These are phyloP conservation scores for Callionymus lyra DNA, from an alignment of 2,113 vertebrate genomes.

Conservation along the genomic window DNA sequence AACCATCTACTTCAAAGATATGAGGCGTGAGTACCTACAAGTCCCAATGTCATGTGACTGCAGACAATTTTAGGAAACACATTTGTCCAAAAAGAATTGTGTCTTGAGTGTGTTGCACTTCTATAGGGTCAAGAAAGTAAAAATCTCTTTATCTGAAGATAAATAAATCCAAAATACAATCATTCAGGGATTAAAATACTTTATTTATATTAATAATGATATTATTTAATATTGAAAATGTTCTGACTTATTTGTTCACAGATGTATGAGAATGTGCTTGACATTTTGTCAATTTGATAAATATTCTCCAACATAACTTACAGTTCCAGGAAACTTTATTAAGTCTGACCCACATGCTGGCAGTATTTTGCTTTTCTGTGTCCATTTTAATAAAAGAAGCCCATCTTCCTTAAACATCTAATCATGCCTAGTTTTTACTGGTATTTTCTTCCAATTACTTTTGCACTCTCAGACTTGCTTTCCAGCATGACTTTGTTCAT, in stretches of 20 bases:
- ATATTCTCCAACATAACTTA: slow-evolving; percentile 19
- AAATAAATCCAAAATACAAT: too few relatives aligned
- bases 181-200: too few relatives aligned
- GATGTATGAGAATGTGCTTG: neutral
- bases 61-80: too few relatives aligned
- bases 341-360: slow-evolving; percentile 27
- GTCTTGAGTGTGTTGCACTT: too few relatives aligned
- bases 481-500: slow-evolving; percentile 13
- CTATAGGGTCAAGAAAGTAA: too few relatives aligned
- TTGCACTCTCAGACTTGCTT: slow-evolving; percentile 33
- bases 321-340: slow-evolving; percentile 16
- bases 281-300: slow-evolving; percentile 14
- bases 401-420: slow-evolving; percentile 35
- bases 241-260: too few relatives aligned
- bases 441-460: slow-evolving; percentile 33
- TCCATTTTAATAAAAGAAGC: slow-evolving; percentile 18
- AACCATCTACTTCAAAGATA: slow-evolving; percentile 86
- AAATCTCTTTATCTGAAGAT: too few relatives aligned
- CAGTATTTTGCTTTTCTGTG: slow-evolving; percentile 10
- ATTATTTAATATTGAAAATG: too few relatives aligned
- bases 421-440: slow-evolving; percentile 35
- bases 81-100: too few relatives aligned
- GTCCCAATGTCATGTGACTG: neutral
- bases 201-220: too few relatives aligned
- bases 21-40: slow-evolving; percentile 81